These are phyloP conservation scores for Sinohyriopsis cumingii DNA, from an alignment of 2,888 invertebrate species.

Conservation along the genomic window DNA sequence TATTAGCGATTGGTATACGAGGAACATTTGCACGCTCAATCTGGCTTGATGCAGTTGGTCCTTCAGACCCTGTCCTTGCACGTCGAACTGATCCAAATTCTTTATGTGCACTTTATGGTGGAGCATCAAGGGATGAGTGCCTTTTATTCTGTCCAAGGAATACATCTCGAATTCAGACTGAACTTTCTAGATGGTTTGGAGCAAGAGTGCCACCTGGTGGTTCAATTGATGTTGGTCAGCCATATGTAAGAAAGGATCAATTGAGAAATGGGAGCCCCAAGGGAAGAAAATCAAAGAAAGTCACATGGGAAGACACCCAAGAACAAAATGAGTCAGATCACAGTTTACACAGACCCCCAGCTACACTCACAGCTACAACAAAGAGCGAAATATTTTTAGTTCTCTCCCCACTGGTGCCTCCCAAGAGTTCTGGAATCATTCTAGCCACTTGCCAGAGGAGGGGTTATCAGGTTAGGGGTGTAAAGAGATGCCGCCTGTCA, in stretches of 20 bases:
- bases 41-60: constrained; percentile 67
- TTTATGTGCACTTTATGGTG: constrained; percentile 65
- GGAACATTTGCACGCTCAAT: constrained; percentile 61
- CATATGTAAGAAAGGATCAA: constrained; percentile 50
- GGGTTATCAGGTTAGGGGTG: constrained; percentile 64
- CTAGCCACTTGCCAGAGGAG: constrained; percentile 60
- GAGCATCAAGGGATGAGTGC: constrained; percentile 59
- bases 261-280: constrained; percentile 51
- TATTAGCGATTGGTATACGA: constrained; percentile 62
- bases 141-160: constrained; percentile 65
- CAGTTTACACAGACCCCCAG: constrained; percentile 47
- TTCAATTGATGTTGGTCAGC: constrained; percentile 60
- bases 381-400: constrained; percentile 60
- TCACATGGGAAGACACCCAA: constrained; percentile 29
- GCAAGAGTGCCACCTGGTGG: constrained; percentile 62
- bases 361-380: constrained; percentile 58
- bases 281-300: constrained; percentile 50
- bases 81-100: constrained; percentile 65
- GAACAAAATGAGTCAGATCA: constrained; percentile 10
- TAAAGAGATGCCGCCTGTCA: constrained; percentile 52
- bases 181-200: constrained; percentile 67
- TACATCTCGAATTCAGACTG: constrained; percentile 50
- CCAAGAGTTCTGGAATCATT: constrained; percentile 58
- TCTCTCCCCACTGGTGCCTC: constrained; percentile 63
- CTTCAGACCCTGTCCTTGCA: constrained; percentile 64